These are phyloP conservation scores for Jordanella pulchra DNA, from an alignment of 2,797 vertebrate genomes.

Conservation along the genomic window DNA sequence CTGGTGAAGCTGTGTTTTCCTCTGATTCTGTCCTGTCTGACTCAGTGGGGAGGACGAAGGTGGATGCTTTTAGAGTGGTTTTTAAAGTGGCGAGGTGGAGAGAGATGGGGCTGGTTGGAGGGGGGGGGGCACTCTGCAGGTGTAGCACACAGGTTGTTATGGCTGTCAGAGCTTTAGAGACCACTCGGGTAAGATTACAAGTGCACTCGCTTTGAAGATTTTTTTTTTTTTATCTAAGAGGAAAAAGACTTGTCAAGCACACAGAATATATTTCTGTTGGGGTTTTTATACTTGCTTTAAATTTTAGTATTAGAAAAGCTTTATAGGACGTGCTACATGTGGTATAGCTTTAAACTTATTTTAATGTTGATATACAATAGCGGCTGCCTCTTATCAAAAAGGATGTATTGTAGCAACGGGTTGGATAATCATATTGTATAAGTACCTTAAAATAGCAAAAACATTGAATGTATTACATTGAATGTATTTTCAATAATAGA, in stretches of 20 bases:
- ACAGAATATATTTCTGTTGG: constrained; percentile 7
- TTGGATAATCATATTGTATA: not conserved
- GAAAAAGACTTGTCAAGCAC: constrained; percentile 36
- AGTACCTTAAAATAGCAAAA: not conserved
- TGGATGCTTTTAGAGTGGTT: constrained; percentile 52
- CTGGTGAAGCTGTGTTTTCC: constrained; percentile 63
- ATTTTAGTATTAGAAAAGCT: not conserved
- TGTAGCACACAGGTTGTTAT: constrained; percentile 58
- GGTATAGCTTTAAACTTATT: not conserved
- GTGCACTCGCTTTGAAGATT: constrained; percentile 53
- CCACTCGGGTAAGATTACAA: constrained; percentile 40
- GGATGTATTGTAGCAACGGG: not conserved
- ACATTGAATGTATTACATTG: not conserved
- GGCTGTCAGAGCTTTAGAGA: constrained; percentile 48
- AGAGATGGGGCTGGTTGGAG: constrained; percentile 4
- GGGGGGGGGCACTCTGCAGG: constrained; percentile 46
- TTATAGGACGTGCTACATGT: not conserved
- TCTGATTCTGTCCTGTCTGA: constrained; percentile 54
- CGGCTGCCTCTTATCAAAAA: not conserved
- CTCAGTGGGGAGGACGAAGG: constrained; percentile 48
- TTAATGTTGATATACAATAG: not conserved
- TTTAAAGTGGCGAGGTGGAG: constrained; percentile 41
- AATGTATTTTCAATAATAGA: not conserved
- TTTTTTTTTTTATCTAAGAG: constrained; percentile 4
- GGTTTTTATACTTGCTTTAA: constrained; percentile 3